phyloP scores from a whole-genome alignment of 2,888 invertebrate genomes.

The Apoda limacodes region DNA sequence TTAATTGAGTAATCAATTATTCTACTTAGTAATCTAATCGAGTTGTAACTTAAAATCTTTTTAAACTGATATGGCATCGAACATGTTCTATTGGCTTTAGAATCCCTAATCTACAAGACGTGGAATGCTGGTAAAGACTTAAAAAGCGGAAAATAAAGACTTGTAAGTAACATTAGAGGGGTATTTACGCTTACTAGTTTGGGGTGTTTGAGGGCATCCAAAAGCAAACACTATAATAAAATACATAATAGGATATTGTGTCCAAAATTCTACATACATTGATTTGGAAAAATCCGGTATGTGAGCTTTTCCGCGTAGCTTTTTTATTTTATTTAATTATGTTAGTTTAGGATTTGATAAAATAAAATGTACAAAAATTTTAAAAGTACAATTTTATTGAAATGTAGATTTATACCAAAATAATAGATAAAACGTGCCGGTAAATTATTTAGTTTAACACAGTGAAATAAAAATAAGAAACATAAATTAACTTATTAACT shows the following conservation, averaged over 20 bases:
- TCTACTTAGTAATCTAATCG: too few relatives aligned
- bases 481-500: slow-evolving; percentile 22
- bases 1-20: too few relatives aligned
- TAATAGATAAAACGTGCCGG: slow-evolving; percentile 55
- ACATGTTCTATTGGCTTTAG: slow-evolving; percentile 51
- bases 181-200: slow-evolving; percentile 63
- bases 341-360: slow-evolving; percentile 30
- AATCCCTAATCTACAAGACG: slow-evolving; percentile 34
- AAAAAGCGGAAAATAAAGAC: slow-evolving; percentile 38
- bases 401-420: slow-evolving; percentile 52
- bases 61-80: too few relatives aligned
- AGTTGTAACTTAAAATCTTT: slow-evolving; percentile 1
- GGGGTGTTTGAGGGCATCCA: slow-evolving; percentile 62
- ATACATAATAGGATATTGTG: slow-evolving; percentile 42
- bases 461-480: slow-evolving; percentile 33
- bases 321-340: slow-evolving; percentile 18
- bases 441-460: slow-evolving; percentile 36
- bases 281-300: slow-evolving; percentile 62
- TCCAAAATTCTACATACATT: too few relatives aligned
- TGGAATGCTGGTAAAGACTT: slow-evolving; percentile 35
- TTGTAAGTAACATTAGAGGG: too few relatives aligned
- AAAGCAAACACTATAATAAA: slow-evolving; percentile 51
- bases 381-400: slow-evolving; percentile 64
- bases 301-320: slow-evolving; percentile 52
- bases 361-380: slow-evolving; percentile 56